Evolutionary conservation across 2,113 vertebrate species (phyloP), one percentile per base, ranked within the genome.

Genomic region (Leptodactylus fuscus): DNA sequence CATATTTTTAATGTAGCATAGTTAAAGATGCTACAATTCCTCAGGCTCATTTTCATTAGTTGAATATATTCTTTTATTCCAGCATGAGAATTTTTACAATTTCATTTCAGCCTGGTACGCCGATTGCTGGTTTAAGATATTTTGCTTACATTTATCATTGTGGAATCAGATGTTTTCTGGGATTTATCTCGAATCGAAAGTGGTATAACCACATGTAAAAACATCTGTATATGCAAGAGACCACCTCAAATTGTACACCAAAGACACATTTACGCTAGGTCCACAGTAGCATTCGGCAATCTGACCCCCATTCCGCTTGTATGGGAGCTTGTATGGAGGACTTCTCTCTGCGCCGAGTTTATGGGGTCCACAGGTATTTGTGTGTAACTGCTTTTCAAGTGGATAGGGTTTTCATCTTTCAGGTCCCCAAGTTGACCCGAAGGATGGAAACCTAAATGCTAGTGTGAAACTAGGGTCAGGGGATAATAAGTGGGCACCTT

Each of bases 71-170:
- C 88, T 88, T 91, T 91, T 89, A 81, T 24, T 92, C 87, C 55
- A 78, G 41, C 41, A 88, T 91, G 87, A 77, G 80, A 27, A 85
- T 90, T 88, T 93, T 92, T 93, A 88, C 87, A 87, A 73, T 87
- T 92, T 90, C 89, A 81, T 88, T 84, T 88, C 89, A 92, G 76
- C 70, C 87, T 87, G 20, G 60, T 29, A 32, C 22, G 32, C 34
- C 7, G 16, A 65, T 36, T 36, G 24, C 29, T 18, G 27, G 2
- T 16, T 65, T 6, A 1, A 65, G 0, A 8, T 65, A 65, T 65
- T 32, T 29, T 65, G 24, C 29, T 62, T 62, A 62, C 58, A 65
- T 27, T 18, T 65, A 29, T 32, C 60, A 62, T 32, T 65, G 16
- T 65, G 1, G 15, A 32, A 32, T 29, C 2, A 24, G 24, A 24